Base-by-base conservation (phyloP, 2,888 invertebrate genomes). In the Cantharis lateralis region DNA sequence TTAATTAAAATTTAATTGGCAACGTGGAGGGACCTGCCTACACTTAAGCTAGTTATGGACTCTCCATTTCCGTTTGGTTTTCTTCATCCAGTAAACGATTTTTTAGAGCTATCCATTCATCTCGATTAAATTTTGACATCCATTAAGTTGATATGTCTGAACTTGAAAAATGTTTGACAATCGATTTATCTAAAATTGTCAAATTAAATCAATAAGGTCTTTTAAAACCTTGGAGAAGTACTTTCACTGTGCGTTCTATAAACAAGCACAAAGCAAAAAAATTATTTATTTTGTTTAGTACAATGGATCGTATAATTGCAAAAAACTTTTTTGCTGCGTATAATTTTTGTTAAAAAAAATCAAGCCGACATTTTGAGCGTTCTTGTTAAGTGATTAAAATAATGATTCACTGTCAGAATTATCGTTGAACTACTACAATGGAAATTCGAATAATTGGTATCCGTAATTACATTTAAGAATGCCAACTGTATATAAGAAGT, bases 391-490 rank as follows among this genome's bases (percentile, higher is more conserved):
- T 70, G 70, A 76, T 73, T 73, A 76, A 73, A 76, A 73, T 76
- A 73, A 76, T 76, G 73, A 77, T 74, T 74, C 77, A 72, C 75
- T 73, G 77, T 77, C 71, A 75, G 77, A 64, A 71, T 48, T 61
- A 66, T 68, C 72, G 74, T 77, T 74, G 68, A 78, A 81, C 78
- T 78, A 79, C 76, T 77, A 78, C 74, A 79, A 81, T 81, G 80
- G 81, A 81, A 81, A 81, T 81, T 81, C 77, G 77, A 80, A 77
- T 81, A 80, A 82, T 80, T 81, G 81, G 79, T 78, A 80, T 81
- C 80, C 76, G 76, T 81, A 82, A 82, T 82, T 82, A 78, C 82
- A 81, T 80, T 80, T 81, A 81, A 82, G 82, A 82, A 82, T 81
- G 78, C 74, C 80, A 80, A 81, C 80, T 79, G 77, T 80, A 81